Evolutionary conservation across 2,888 invertebrate genomes (phyloP).

Genomic region (Carcina quercana): DNA sequence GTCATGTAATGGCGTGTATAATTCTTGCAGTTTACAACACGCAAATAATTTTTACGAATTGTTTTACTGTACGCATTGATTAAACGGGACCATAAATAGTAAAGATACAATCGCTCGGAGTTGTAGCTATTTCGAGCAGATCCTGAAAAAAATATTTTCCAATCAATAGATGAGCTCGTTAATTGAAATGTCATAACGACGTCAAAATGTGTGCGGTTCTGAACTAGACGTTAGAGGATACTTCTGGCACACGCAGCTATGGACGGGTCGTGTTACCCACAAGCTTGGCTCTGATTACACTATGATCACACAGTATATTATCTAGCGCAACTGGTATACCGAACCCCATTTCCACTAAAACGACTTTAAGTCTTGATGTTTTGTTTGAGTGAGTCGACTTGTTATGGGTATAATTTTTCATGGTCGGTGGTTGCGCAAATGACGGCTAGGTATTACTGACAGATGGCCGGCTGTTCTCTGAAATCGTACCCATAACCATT

Average conservation of each 20-base stretch:
- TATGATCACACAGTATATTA: constrained; percentile 9
- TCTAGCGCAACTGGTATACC: constrained; percentile 15
- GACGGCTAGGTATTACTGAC: constrained; percentile 18
- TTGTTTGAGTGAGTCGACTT: constrained; percentile 29
- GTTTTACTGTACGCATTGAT: too few species aligned
- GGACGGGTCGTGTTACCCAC: constrained; percentile 20
- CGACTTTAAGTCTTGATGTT: constrained; percentile 13
- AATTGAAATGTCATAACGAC: too few species aligned
- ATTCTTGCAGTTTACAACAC: too few species aligned
- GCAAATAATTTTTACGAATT: too few species aligned
- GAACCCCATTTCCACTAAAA: constrained; percentile 5
- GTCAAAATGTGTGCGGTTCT: constrained; percentile 13
- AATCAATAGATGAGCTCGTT: too few species aligned
- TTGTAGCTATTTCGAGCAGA: too few species aligned
- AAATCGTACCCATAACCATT: constrained; percentile 28
- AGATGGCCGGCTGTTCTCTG: constrained; percentile 22
- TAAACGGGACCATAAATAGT: too few species aligned
- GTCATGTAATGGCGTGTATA: too few species aligned
- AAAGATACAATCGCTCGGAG: too few species aligned
- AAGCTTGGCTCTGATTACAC: constrained; percentile 12
- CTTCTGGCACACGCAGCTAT: constrained; percentile 19
- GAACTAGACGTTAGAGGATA: constrained; percentile 20
- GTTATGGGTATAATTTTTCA: constrained; percentile 33
- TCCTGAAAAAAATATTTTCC: too few species aligned
- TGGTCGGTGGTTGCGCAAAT: constrained; percentile 34